Evolutionary conservation across 2,113 vertebrate species (phyloP), one percentile per base, ranked within the genome.

Genomic region (Cichladusa arquata): DNA sequence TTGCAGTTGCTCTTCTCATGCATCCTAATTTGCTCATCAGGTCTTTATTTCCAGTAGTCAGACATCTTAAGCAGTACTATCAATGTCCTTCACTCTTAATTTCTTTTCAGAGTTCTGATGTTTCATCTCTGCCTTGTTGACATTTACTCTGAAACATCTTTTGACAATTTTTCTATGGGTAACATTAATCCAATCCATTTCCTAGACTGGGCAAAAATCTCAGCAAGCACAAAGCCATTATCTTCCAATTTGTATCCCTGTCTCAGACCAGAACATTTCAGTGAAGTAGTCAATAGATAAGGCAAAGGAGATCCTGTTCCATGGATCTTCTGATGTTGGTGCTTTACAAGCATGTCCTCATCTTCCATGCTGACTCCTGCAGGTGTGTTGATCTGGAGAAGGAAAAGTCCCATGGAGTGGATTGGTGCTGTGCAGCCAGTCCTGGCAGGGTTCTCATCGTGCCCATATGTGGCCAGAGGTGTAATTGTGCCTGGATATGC

Each of bases 341-440:
- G 19, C 14, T 86, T 62, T 77, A 29, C 16, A 71, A 71, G 25
- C 15, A 42, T 2, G 7, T 58, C 45, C 19, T 60, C 7, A 19
- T 67, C 29, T 74, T 36, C 56, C 50, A 4, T 11, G 44, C 60
- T 70, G 38, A 24, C 14, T 64, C 22, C 65, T 61, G 36, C 51
- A 45, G 25, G 26, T 69, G 31, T 69, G 24, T 57, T 0, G 0
- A 2, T 51, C 42, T 70, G 47, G 38, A n/a, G 33, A 57, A 54
- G 23, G 17, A 5, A 33, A n/a, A 72, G 15, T 53, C 25, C 14
- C 19, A 2, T 11, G 38, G 34, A 42, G 12, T 5, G 0, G 14
- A 33, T 29, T 1, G 3, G 5, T 72, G 20, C 40, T 38, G n/a
- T 88, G 45, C 53, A 80, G 66, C 13, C 42, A n/a, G 45, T 56